Evolutionary conservation across 2,888 invertebrate genomes (phyloP).

Genomic region (Papilio gigon): DNA sequence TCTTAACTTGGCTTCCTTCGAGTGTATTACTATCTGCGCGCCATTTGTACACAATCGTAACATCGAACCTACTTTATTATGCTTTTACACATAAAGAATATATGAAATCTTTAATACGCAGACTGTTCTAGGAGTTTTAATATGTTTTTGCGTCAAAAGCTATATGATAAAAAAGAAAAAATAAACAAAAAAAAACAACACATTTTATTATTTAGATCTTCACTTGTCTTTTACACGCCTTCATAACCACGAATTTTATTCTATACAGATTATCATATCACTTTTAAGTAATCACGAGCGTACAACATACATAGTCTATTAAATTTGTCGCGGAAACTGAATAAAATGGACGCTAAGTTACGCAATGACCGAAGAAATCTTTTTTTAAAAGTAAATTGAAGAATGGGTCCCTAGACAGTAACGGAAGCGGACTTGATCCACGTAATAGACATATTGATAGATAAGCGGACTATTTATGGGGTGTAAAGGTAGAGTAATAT

Average conservation of each 20-base stretch:
- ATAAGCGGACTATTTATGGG: conserved; percentile 10
- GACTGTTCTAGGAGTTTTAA: too few species aligned
- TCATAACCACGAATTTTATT: too few species aligned
- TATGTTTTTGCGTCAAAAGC: too few species aligned
- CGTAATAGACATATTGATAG: conserved; percentile 75
- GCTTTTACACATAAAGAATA: background rate
- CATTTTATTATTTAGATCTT: too few species aligned
- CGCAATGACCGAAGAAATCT: background rate
- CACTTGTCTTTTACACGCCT: too few species aligned
- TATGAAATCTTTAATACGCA: too few species aligned
- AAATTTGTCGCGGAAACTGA: too few species aligned
- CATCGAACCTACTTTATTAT: background rate
- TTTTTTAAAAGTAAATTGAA: conserved; percentile 60
- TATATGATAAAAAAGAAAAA: too few species aligned
- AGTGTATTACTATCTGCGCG: background rate
- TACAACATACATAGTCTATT: too few species aligned
- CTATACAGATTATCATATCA: too few species aligned
- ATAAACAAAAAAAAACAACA: too few species aligned
- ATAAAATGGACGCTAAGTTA: background rate
- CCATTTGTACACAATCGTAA: background rate
- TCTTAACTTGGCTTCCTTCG: conserved; percentile 2
- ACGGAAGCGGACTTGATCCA: conserved; percentile 47
- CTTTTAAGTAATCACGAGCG: too few species aligned
- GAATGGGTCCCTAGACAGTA: conserved; percentile 63
- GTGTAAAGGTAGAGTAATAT: background rate